Evolutionary conservation across 2,797 vertebrate species (phyloP), one percentile per base, ranked within the genome.

Genomic region (Buceros bicornis): DNA sequence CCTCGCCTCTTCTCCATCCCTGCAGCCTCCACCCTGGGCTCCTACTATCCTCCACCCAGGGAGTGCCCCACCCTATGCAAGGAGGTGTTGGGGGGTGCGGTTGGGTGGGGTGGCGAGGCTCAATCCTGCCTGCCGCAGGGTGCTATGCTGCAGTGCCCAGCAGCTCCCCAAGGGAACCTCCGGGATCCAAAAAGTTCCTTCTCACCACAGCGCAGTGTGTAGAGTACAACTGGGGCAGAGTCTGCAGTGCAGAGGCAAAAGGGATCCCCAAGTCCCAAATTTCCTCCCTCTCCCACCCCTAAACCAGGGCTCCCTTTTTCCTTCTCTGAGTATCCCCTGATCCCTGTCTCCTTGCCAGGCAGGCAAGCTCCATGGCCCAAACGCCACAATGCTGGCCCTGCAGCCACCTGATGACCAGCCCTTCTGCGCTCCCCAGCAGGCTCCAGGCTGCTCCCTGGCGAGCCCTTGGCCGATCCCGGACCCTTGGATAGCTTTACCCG

Each of bases 381-480:
- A 37, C 2, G 2, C 16, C 16, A 1, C 31, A 29, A 17, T 0
- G 7, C 50, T 26, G 47, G 26, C n/a, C 14, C 62, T 2, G 0
- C 0, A 7, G 17, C 18, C 3, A 4, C 67, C 61, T 2, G 0
- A 19, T 3, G 10, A 33, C 25, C 61, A 10, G 42, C 6, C 17
- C n/a, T 48, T 48, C 37, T 29, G 25, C 2, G 2, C 10, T 43
- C 54, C 40, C 20, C 8, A 21, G 42, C 13, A 33, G 35, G 48
- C 15, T 94, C 15, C 43, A 16, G 29, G 56, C 71, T 85, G 83
- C 50, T 70, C 56, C 35, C 28, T 16, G 16, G 16, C 13, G 65
- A 42, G n/a, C 25, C 4, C 56, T 28, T 11, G 43, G 26, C 43
- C 0, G 2, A 58, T 60, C 16, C 26, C 56, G 19, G 11, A 43